A percentile compares a stretch with the other conserved stretches of the same genome.
Evolutionary conservation across 1,140 invertebrate species (phyloP).

Genomic region (Scaptomyza graminum): DNA sequence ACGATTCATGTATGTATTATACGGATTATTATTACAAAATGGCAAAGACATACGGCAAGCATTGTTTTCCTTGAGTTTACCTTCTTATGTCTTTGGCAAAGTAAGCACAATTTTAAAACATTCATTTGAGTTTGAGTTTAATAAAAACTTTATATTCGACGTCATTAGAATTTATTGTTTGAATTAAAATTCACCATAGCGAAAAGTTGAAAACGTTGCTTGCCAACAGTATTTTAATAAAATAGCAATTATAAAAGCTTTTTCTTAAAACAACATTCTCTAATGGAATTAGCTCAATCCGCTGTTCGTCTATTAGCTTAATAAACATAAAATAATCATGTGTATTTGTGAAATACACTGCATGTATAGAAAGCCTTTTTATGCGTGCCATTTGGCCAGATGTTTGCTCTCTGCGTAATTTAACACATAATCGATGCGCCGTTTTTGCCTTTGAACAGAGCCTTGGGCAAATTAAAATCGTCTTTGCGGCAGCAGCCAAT

Average conservation of each 20-base stretch:
- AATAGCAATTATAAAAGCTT: not conserved
- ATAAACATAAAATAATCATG: conserved; percentile 5
- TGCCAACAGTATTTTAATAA: too few species aligned
- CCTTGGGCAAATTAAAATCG: conserved; percentile 57
- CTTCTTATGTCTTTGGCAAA: too few species aligned
- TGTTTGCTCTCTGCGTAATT: conserved; percentile 66
- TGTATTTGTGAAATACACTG: not conserved
- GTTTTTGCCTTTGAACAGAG: conserved; percentile 19
- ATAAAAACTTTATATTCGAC: too few species aligned
- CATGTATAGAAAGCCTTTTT: not conserved
- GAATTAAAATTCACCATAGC: too few species aligned
- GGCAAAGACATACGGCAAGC: too few species aligned
- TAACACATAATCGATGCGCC: conserved; percentile 74
- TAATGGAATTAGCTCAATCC: not conserved
- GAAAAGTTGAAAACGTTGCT: too few species aligned
- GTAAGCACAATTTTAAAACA: too few species aligned
- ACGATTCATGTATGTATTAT: not conserved
- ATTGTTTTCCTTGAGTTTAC: too few species aligned
- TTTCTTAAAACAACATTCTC: not conserved
- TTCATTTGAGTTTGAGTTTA: too few species aligned
- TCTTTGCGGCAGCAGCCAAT: conserved; percentile 56
- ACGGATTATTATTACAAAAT: too few species aligned
- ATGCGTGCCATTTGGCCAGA: conserved; percentile 29
- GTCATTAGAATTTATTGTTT: too few species aligned
- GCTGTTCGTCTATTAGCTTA: not conserved